Evolutionary conservation across 2,113 vertebrate genomes (phyloP), one percentile per base, ranked within the genome.

Genomic region (Gracilinanus agilis): DNA sequence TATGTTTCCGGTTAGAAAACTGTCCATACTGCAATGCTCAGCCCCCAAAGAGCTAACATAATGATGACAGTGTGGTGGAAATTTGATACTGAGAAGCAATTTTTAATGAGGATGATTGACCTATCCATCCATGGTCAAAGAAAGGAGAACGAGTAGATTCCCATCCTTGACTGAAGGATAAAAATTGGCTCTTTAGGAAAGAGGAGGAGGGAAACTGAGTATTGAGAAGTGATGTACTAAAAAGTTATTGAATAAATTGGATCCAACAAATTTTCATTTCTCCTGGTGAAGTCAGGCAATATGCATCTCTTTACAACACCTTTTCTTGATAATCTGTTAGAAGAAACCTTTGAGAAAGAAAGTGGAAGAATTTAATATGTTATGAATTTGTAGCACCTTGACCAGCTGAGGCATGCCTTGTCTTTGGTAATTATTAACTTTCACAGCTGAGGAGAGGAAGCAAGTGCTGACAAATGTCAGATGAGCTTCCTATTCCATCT

Each of bases 1-100:
- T 88, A 90, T 97, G 91, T 96, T 97, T 98, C 94, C 40, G 34
- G 96, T 97, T 97, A 9, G 55, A 96, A 97, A 97, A 93, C 49
- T 91, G 61, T 91, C 92, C 29, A n/a, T 95, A 97, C 97, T 97
- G 56, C 55, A 97, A 44, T 90, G 95, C 93, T 90, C 90, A 91
- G 34, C 61, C 90, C 53, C 44, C 54, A 83, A 96, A 98, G 21
- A 93, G 75, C 2, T 55, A 96, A 93, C 95, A 44, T 88, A 95
- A 95, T 96, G 96, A 94, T 94, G 96, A 94, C 93, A 97, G 3
- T 23, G 0, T 96, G 56, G 27, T 95, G 89, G 94, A 44, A 55
- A 54, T 44, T 95, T 54, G 40, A 93, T 83, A 49, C 0, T 0
- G 27, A 91, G 90, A 95, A 29, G 5, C 54, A 61, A 16, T 92